Evolutionary conservation across 2,113 vertebrate genomes (phyloP).

Genomic region (Tenrec ecaudatus): DNA sequence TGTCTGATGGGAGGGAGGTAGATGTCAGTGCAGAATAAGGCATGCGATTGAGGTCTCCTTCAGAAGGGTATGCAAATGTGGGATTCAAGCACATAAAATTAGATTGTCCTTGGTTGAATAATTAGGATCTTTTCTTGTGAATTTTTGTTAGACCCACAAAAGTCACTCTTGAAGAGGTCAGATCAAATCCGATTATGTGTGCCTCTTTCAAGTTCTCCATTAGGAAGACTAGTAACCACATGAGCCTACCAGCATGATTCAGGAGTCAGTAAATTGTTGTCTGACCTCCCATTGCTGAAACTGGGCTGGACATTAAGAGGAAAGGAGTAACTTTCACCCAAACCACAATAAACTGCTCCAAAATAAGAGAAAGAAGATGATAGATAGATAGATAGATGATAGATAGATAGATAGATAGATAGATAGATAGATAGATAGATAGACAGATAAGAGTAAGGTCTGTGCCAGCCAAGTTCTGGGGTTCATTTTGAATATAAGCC

Average conservation of each 20-base stretch:
- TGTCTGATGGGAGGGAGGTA: not conserved
- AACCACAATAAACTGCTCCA: not conserved
- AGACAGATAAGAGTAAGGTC: constrained; percentile 33
- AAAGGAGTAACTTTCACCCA: not conserved
- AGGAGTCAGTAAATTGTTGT: constrained; percentile 37
- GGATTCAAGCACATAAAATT: constrained; percentile 42
- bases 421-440: not conserved
- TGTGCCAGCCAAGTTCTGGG: constrained; percentile 13
- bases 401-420: no score
- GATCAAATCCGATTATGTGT: constrained; percentile 53
- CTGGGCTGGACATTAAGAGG: not conserved
- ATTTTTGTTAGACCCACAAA: constrained; percentile 32
- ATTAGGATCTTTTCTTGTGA: constrained; percentile 35
- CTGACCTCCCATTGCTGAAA: constrained; percentile 55
- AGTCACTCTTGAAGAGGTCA: constrained; percentile 52
- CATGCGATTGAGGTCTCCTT: not conserved
- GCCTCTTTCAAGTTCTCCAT: constrained; percentile 44
- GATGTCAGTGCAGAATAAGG: not conserved
- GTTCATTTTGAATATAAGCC: not conserved
- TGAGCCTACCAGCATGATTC: constrained; percentile 22
- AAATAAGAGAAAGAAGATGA: not conserved
- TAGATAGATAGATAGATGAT: no score
- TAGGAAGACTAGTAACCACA: constrained; percentile 30
- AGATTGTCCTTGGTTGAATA: constrained; percentile 48
- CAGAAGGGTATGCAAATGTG: not conserved